Percentiles rank a stretch among this genome's conserved stretches.
phyloP scores from a whole-genome alignment of 2,888 invertebrate species.

The Nomada fabriciana region DNA sequence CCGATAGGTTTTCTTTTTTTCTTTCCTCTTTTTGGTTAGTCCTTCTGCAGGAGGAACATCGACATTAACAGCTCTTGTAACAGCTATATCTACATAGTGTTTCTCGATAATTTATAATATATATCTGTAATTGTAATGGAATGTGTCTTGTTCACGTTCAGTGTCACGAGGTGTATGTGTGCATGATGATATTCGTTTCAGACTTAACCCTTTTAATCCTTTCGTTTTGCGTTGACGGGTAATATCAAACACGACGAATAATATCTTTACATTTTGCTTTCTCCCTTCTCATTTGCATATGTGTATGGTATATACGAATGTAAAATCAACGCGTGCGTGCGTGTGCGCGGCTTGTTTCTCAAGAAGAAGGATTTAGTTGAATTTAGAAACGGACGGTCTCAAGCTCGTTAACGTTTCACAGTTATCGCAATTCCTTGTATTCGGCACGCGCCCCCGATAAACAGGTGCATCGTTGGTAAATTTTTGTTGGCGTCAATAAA shows the following conservation, averaged over 20 bases:
- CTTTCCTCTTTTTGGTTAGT: not conserved
- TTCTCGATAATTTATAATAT: slow-evolving; percentile 24
- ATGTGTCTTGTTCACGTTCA: slow-evolving; percentile 16
- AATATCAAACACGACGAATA: slow-evolving; percentile 9
- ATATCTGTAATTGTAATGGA: slow-evolving; percentile 22
- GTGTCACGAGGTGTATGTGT: not conserved
- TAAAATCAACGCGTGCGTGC: not conserved
- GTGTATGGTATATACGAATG: not conserved
- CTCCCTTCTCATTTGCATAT: not conserved
- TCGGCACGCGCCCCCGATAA: not conserved
- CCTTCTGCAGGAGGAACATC: slow-evolving; percentile 54
- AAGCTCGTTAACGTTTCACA: slow-evolving; percentile 21
- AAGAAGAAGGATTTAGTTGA: slow-evolving; percentile 37
- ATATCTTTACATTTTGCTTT: slow-evolving; percentile 2
- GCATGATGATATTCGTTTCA: slow-evolving; percentile 4
- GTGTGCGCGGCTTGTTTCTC: not conserved
- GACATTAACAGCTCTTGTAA: slow-evolving; percentile 30
- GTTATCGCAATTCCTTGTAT: slow-evolving; percentile 36
- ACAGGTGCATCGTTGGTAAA: not conserved
- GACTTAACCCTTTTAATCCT: slow-evolving; percentile 1
- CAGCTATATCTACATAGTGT: slow-evolving; percentile 52
- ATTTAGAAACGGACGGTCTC: slow-evolving; percentile 50
- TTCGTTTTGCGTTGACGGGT: not conserved
- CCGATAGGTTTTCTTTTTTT: not conserved
- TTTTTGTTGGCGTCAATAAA: not conserved